Evolutionary conservation across 2,797 vertebrate species (phyloP).

Genomic region (Otolemur crassicaudatus): DNA sequence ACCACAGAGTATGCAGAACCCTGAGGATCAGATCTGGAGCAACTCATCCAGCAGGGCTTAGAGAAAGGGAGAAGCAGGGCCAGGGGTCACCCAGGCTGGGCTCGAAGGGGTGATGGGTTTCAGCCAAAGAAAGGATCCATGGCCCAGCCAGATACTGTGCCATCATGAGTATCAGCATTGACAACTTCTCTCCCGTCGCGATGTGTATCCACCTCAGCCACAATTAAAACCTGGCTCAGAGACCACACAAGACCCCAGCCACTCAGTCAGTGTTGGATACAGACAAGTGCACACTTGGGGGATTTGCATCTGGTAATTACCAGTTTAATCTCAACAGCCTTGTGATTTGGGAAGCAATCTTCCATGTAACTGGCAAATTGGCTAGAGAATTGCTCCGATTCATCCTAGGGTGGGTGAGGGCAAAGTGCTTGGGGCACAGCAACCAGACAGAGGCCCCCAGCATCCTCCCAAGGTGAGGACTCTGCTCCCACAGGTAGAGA

Average conservation of each 20-base stretch:
- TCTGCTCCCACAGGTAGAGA: background rate
- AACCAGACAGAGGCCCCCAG: background rate
- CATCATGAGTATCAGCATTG: background rate
- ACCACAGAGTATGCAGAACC: no score
- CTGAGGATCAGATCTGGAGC: background rate
- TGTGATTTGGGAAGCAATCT: conserved; percentile 53
- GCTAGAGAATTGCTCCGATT: background rate
- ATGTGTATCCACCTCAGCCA: background rate
- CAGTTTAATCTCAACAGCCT: conserved; percentile 41
- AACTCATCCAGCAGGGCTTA: background rate
- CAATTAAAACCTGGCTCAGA: background rate
- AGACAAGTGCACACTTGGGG: background rate
- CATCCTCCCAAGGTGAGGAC: background rate
- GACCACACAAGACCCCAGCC: background rate
- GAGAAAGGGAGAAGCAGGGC: background rate
- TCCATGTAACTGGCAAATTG: conserved; percentile 47
- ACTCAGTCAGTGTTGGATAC: background rate
- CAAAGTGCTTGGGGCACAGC: background rate
- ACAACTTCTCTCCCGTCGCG: background rate
- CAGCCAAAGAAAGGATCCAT: background rate
- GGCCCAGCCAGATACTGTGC: no score
- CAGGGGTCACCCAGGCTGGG: background rate
- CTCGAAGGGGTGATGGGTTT: background rate
- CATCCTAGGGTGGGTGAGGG: background rate
- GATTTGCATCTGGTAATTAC: conserved; percentile 46